Evolutionary conservation across 1,140 invertebrate species (phyloP).

Genomic region (Drosophila carrolli): DNA sequence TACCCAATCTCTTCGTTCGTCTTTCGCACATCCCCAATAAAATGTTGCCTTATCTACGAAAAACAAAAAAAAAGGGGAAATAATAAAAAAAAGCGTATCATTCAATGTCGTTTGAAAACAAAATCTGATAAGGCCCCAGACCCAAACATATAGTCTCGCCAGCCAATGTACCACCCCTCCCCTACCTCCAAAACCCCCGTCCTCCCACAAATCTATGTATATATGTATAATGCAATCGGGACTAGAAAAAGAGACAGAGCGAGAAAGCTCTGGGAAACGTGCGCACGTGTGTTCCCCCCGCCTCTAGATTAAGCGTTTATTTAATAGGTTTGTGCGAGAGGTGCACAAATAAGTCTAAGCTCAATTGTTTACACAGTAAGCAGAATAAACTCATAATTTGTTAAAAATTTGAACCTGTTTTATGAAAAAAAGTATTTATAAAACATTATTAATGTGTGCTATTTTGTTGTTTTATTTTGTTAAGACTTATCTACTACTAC

Average conservation of each 20-base stretch:
- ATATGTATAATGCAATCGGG: constrained; percentile 27
- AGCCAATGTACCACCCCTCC: constrained; percentile 7
- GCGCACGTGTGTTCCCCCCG: constrained; percentile 34
- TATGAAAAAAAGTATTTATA: too few species aligned
- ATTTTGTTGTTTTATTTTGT: too few species aligned
- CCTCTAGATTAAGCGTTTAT: constrained; percentile 37
- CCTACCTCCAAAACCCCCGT: background rate
- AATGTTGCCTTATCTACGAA: constrained; percentile 42
- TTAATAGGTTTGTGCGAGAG: constrained; percentile 15
- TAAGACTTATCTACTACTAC: too few species aligned
- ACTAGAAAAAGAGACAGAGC: constrained; percentile 8
- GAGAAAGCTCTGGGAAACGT: constrained; percentile 44
- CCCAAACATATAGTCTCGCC: constrained; percentile 41
- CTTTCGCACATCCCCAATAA: constrained; percentile 27
- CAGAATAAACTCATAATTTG: too few species aligned
- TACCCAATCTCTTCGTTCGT: background rate
- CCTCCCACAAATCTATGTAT: background rate
- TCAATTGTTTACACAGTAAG: constrained; percentile 9
- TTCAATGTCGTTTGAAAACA: constrained; percentile 73
- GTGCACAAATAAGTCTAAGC: constrained; percentile 27
- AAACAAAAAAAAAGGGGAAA: constrained; percentile 13
- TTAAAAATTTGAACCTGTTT: too few species aligned
- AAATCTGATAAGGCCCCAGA: constrained; percentile 67
- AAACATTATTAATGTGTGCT: too few species aligned
- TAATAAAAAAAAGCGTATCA: constrained; percentile 45